Conservation (phyloP, 2,797 vertebrate genomes). For the Pseudochirops cupreus region DNA sequence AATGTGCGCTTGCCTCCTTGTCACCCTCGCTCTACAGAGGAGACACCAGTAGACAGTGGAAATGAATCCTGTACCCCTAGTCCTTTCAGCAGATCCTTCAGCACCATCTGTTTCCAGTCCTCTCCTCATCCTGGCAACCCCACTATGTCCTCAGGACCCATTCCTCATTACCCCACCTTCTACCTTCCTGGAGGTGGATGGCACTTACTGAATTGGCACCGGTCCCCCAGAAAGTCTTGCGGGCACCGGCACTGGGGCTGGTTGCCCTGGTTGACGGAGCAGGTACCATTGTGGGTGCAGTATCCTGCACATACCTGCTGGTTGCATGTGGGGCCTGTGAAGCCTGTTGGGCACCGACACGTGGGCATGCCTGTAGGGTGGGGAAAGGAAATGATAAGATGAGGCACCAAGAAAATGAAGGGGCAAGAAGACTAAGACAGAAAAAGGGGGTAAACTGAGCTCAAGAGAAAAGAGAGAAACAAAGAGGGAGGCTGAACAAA, state of each 20-base stretch:
- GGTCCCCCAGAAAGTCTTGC: constrained; percentile 90
- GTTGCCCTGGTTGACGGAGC: constrained; percentile 94
- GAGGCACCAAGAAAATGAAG: background rate
- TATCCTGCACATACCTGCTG: constrained; percentile 92
- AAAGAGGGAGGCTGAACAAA: background rate
- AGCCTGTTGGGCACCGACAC: constrained; percentile 94
- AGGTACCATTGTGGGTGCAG: constrained; percentile 94
- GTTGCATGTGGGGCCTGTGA: constrained; percentile 94
- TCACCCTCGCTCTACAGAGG: background rate
- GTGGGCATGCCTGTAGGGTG: constrained; percentile 91
- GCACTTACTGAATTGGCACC: constrained; percentile 96
- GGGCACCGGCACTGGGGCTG: constrained; percentile 94
- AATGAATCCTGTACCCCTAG: background rate
- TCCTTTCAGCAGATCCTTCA: background rate
- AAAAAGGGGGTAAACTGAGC: background rate
- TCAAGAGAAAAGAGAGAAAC: rapidly evolving
- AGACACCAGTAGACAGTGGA: background rate
- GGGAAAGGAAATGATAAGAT: constrained; percentile 20
- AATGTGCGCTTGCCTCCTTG: background rate
- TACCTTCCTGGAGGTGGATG: background rate
- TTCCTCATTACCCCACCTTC: background rate
- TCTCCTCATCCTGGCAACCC: background rate
- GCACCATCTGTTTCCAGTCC: background rate
- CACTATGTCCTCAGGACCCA: background rate
- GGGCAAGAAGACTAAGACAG: background rate